Evolutionary conservation across 2,888 invertebrate genomes (phyloP).

Genomic region (Chloroclysta siterata): DNA sequence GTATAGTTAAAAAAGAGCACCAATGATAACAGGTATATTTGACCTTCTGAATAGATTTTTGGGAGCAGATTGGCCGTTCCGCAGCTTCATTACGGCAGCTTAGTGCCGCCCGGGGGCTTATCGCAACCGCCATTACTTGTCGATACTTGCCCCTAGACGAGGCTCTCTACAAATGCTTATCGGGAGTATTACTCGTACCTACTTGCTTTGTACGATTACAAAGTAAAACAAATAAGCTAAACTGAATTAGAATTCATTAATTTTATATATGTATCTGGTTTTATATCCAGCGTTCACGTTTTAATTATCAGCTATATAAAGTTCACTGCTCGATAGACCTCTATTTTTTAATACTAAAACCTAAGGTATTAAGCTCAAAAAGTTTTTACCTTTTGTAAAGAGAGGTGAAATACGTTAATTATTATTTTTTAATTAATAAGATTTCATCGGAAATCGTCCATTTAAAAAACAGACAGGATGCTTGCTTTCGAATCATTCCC

Average conservation of each 20-base stretch:
- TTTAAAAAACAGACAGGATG: not conserved
- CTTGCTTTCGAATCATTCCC: not conserved
- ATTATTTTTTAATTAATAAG: no score
- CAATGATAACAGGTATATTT: slow-evolving; percentile 33
- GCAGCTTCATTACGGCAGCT: slow-evolving; percentile 64
- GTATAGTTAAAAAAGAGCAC: not conserved
- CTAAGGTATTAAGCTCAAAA: no score
- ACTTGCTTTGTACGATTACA: not conserved
- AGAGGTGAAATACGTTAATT: no score
- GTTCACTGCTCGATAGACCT: no score
- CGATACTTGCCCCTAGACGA: slow-evolving; percentile 43
- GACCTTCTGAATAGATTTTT: slow-evolving; percentile 48
- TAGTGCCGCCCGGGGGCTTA: slow-evolving; percentile 52
- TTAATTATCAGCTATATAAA: no score
- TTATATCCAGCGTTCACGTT: no score
- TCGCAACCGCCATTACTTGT: slow-evolving; percentile 54
- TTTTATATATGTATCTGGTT: no score
- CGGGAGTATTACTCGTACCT: not conserved
- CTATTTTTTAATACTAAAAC: no score
- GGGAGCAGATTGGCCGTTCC: slow-evolving; percentile 54
- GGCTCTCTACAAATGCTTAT: slow-evolving; percentile 24
- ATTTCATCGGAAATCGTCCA: not conserved
- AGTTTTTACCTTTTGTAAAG: no score
- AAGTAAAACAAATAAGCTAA: not conserved
- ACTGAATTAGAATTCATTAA: not conserved